Evolutionary conservation across 2,113 vertebrate species (phyloP), one percentile per base, ranked within the genome.

Genomic region (Rhabdomys dilectus): DNA sequence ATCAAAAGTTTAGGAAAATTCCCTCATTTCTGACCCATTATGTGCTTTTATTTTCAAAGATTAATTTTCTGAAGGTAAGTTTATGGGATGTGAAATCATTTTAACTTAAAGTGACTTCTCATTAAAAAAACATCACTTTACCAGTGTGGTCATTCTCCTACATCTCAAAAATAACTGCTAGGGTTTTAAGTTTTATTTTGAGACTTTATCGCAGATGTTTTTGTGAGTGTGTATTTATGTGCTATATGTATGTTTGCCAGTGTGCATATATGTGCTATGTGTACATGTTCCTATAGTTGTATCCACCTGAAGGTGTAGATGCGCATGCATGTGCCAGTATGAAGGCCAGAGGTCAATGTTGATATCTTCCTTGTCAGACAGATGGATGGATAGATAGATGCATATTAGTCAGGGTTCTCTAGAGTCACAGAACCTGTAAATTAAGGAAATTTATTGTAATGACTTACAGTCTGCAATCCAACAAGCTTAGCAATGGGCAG

Each of bases 41-140:
- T 78, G 34, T 16, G 68, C 81, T 96, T 92, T 93, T 39, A 82
- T 90, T 90, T 92, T n/a, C 82, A 80, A 75, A 75, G 78, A 80
- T 12, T 66, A 93, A 75, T 78, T 89, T 68, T 95, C 66, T 89
- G 22, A 75, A 81, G 75, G 94, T 21, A 91, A 86, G 64, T 66
- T 80, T 86, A 76, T 39, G n/a, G 80, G 12, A 56, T 29, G 31
- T 31, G 64, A 82, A 31, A 29, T 75, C 34, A 70, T 92, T 93
- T 93, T 68, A 48, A 48, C 62, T 81, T 58, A 84, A 97, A 87
- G 10, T 42, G n/a, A 39, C 11, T 68, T 56, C 93, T 68, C 45
- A 29, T 68, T 91, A 62, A 42, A n/a, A 84, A 91, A 90, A 80
- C 13, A 22, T 26, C 66, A n/a, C 36, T 68, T 89, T 70, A 58